A percentile compares a stretch with the other conserved stretches of the same genome.
Evolutionary conservation across 2,888 invertebrate species (phyloP).

Genomic region (Netelia melanura): DNA sequence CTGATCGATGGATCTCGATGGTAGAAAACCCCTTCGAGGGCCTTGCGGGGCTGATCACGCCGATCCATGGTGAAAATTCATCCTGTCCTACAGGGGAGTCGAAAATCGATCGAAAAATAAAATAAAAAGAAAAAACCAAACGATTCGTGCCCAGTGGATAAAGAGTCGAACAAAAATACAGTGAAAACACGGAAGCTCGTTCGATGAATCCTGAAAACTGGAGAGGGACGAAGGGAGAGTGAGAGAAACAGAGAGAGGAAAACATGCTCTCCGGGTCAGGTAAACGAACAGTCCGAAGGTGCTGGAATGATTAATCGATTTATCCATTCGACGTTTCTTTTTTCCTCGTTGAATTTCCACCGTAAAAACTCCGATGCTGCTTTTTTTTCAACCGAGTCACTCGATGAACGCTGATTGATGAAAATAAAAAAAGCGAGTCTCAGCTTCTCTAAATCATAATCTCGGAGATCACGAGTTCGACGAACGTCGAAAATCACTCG

Average conservation of each 20-base stretch:
- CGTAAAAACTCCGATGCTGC: conserved; percentile 49
- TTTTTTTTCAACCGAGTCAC: conserved; percentile 55
- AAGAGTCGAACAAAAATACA: conserved; percentile 37
- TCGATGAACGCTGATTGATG: conserved; percentile 63
- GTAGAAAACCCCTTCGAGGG: conserved; percentile 76
- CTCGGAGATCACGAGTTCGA: background rate
- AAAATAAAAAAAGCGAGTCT: conserved; percentile 33
- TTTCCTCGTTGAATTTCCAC: conserved; percentile 42
- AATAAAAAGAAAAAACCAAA: conserved; percentile 11
- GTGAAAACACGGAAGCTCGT: conserved; percentile 58
- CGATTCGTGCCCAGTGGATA: conserved; percentile 44
- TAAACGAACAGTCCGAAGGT: conserved; percentile 55
- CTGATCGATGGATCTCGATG: conserved; percentile 81
- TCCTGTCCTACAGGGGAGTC: conserved; percentile 34
- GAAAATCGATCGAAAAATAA: conserved; percentile 29
- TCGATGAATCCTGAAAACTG: conserved; percentile 63
- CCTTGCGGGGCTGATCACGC: conserved; percentile 46
- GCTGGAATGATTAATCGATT: conserved; percentile 70
- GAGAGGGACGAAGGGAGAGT: conserved; percentile 48
- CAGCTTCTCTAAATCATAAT: conserved; percentile 18
- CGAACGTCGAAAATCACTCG: conserved; percentile 13
- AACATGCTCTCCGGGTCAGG: conserved; percentile 48
- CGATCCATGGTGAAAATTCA: conserved; percentile 34
- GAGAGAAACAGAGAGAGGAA: background rate
- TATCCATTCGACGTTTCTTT: conserved; percentile 50